These are phyloP conservation scores for Spheniscus humboldti DNA, from an alignment of 2,797 vertebrate genomes.

Conservation along the genomic window DNA sequence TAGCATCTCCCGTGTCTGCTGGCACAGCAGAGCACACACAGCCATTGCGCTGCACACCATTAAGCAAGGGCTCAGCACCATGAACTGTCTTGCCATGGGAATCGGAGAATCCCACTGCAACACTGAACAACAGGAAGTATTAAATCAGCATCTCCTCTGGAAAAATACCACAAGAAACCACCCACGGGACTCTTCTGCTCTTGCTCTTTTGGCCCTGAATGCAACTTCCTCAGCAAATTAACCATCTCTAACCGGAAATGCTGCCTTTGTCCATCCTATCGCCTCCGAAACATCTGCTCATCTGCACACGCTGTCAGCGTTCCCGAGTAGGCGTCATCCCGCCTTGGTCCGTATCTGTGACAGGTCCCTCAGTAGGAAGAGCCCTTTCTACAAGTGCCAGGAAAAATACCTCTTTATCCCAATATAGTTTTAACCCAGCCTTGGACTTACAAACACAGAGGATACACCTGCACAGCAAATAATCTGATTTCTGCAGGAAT, in stretches of 20 bases:
- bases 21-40: fast-evolving
- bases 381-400: not conserved
- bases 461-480: not conserved
- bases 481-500: not conserved
- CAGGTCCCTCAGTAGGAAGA: not conserved
- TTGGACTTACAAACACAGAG: not conserved
- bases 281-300: not conserved
- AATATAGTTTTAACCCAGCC: not conserved
- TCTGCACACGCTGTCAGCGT: not conserved
- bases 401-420: not conserved
- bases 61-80: not conserved
- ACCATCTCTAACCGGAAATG: not conserved
- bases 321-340: not conserved
- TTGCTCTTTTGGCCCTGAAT: not conserved
- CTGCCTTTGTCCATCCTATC: not conserved
- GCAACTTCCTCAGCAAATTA: slow-evolving; percentile 1
- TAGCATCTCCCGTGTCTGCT: not conserved
- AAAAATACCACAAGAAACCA: slow-evolving; percentile 2
- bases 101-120: not conserved
- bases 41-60: not conserved
- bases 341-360: not conserved
- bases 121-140: slow-evolving; percentile 30
- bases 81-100: not conserved
- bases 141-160: slow-evolving; percentile 41
- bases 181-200: not conserved